These are phyloP conservation scores for Neomonachus schauinslandi DNA, from an alignment of 2,113 vertebrate genomes.

Conservation along the genomic window DNA sequence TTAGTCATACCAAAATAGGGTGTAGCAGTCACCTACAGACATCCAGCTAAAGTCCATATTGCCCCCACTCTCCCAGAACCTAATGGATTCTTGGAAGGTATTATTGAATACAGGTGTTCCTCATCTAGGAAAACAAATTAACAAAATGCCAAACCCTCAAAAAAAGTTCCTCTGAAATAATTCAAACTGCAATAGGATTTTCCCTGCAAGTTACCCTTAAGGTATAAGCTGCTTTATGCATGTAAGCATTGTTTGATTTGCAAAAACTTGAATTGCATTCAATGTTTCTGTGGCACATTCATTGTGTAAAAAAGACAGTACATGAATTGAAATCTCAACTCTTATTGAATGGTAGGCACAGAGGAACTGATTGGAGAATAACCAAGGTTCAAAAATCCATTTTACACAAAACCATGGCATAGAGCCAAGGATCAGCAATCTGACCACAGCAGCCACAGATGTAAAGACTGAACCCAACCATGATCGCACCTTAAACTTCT, in stretches of 20 bases:
- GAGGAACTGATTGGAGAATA: background rate
- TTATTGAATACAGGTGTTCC: slow-evolving; percentile 29
- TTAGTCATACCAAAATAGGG: slow-evolving; percentile 28
- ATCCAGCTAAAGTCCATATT: background rate
- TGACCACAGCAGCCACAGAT: background rate
- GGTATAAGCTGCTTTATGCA: background rate
- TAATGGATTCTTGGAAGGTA: background rate
- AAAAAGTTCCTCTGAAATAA: background rate
- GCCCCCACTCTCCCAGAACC: background rate
- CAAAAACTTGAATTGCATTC: slow-evolving; percentile 37
- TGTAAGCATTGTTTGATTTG: background rate
- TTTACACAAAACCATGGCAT: background rate
- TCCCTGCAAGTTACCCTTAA: background rate
- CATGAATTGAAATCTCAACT: slow-evolving; percentile 19
- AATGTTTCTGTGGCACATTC: background rate
- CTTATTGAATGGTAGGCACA: background rate
- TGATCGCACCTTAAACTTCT: background rate
- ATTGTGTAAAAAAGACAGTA: slow-evolving; percentile 3
- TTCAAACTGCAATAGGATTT: background rate
- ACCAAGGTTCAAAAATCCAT: background rate
- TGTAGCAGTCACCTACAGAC: slow-evolving; percentile 4
- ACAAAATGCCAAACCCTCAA: slow-evolving; percentile 6
- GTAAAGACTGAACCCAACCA: background rate
- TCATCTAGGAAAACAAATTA: slow-evolving; percentile 41
- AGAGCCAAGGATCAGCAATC: slow-evolving; percentile 15